Base-by-base conservation (phyloP, 2,797 vertebrate species). In the Malurus splendens region DNA sequence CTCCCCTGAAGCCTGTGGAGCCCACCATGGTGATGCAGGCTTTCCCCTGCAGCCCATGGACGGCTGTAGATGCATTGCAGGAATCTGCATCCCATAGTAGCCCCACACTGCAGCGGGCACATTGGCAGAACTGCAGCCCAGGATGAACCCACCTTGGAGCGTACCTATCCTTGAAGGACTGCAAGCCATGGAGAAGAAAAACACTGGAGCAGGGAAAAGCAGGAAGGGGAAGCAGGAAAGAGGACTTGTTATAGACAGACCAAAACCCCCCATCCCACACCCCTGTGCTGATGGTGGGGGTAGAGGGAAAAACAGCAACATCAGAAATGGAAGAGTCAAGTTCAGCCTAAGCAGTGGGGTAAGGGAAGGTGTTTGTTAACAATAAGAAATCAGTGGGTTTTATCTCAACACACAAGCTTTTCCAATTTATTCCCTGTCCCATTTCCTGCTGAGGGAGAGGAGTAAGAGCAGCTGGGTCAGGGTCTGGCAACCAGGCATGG, bases 391-490 rank as follows among this genome's bases (percentile, higher is more conserved):
- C 10, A 36, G 14, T 41, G 7, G 0, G 9, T 52, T 62, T 83
- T 30, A 66, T 28, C 55, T 47, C 44, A 76, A 11, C 8, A 18
- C n/a, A 87, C 6, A 28, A 64, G 16, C 6, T 74, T 62, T 44
- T 70, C 38, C 25, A 24, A 38, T 39, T 41, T 51, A 14, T 8
- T 79, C 44, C 12, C 17, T 71, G 14, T 4, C 6, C 10, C 2
- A 1, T 7, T 27, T 41, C 15, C 27, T 50, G 14, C 2, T 32
- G 16, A 70, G 12, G 9, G 59, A 22, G 15, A 78, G 23, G 5
- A 50, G 5, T 41, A 52, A 54, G 28, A 42, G 13, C 1, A 2
- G 22, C 9, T 45, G 20, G 0, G 2, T 50, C 38, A 55, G 22
- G 6, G 2, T 60, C 45, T 65, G n/a, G 67, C 17, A 68, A 48